Percentiles rank a stretch among this genome's conserved stretches.
Evolutionary conservation across 2,797 vertebrate species (phyloP).

Genomic region (Xiphophorus birchmanni): DNA sequence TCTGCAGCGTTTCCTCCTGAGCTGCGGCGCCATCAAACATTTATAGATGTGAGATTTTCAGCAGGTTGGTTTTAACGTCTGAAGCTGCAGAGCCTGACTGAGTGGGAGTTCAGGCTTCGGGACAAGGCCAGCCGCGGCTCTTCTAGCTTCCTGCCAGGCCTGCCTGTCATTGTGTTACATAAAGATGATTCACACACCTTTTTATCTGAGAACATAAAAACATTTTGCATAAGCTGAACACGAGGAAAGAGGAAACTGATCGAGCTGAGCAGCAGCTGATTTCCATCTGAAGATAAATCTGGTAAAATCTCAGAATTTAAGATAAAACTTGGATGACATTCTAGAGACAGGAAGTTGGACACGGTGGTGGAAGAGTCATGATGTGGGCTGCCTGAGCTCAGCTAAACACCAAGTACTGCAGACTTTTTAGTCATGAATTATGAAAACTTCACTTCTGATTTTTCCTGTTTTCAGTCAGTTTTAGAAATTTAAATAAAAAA

Average conservation of each 20-base stretch:
- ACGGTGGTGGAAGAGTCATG: neutral
- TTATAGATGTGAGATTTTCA: neutral
- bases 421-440: neutral
- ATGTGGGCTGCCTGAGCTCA: neutral
- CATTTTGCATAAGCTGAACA: conserved; percentile 18
- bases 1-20: neutral
- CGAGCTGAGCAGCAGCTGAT: neutral
- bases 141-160: conserved; percentile 16
- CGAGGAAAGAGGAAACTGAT: neutral
- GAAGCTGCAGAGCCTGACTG: neutral
- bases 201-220: conserved; percentile 40
- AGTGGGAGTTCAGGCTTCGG: conserved; percentile 38
- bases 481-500: neutral
- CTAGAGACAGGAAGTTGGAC: neutral
- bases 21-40: neutral
- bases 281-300: neutral
- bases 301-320: neutral
- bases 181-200: conserved; percentile 50
- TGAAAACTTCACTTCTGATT: neutral
- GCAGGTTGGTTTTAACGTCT: neutral
- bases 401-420: neutral
- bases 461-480: neutral
- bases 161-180: conserved; percentile 35
- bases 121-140: conserved; percentile 16
- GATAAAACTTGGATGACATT: neutral